Percentiles rank a stretch among this genome's conserved stretches.
Evolutionary conservation across 2,113 vertebrate genomes (phyloP).

Genomic region (Calyptomena viridis): DNA sequence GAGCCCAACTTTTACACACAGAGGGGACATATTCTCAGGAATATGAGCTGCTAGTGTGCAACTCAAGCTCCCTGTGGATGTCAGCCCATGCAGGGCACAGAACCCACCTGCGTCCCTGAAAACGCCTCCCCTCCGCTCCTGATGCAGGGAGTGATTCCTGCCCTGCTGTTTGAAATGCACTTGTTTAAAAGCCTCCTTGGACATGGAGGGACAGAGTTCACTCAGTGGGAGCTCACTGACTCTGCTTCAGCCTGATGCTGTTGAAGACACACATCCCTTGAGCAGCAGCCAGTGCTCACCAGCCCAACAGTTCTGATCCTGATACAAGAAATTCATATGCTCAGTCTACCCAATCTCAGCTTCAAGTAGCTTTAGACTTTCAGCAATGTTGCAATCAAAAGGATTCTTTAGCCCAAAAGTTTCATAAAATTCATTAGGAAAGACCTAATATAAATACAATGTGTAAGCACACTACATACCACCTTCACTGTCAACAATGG

Average conservation of each 20-base stretch:
- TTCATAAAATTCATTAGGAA: background rate
- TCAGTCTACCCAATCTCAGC: background rate
- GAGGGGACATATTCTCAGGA: accelerated
- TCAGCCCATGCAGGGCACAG: background rate
- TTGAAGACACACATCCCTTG: background rate
- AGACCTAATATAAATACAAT: background rate
- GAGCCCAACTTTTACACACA: background rate
- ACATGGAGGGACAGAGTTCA: too few relatives aligned
- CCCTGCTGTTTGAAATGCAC: background rate
- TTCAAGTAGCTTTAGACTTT: background rate
- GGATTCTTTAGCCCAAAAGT: background rate
- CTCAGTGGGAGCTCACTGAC: background rate
- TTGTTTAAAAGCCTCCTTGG: background rate
- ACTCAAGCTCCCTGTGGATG: accelerated
- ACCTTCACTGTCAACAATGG: background rate
- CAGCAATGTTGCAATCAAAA: background rate
- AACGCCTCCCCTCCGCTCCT: background rate
- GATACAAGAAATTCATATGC: background rate
- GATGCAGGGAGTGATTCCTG: background rate
- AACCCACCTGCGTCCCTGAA: background rate
- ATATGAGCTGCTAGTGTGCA: accelerated
- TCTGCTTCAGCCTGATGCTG: background rate
- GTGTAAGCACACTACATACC: background rate
- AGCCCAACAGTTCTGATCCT: background rate
- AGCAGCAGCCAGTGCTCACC: too few relatives aligned